Evolutionary conservation across 2,797 vertebrate species (phyloP), one percentile per base, ranked within the genome.

Genomic region (Mus spretus): DNA sequence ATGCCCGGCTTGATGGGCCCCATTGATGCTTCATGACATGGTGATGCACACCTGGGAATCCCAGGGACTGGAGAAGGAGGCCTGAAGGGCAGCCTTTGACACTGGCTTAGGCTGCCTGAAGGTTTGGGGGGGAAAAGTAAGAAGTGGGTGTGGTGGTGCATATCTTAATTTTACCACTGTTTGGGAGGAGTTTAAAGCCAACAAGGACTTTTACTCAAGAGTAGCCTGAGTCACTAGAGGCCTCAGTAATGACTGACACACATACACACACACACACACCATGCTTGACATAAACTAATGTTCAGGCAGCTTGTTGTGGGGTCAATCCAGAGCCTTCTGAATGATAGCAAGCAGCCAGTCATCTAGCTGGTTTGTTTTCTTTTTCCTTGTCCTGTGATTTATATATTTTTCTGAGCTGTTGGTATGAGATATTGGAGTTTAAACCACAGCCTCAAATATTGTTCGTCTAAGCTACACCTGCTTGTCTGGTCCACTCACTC

Each of bases 341-440:
- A 24, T 12, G 5, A 1, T 14, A 50, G n/a, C 37, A 34, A 17
- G 10, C 28, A 20, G 11, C 17, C 59, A 65, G 1, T 5, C 13
- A 37, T 24, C 57, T 31, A 47, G 40, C 12, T 10, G 37, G 61
- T 61, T 55, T 55, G 65, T 22, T 61, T 17, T 3, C 37, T 61
- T 75, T 55, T 79, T 97, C 95, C 96, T 88, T 94, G 87, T 98
- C 94, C 91, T 86, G 82, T 19, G 17, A 90, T 17, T 77, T 61
- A 4, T 28, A 17, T 4, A 5, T 24, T 37, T 86, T 61, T 63
- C 31, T 15, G 11, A 47, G 13, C 19, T 72, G 86, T 40, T 22
- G 61, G 59, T 65, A n/a, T n/a, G 5, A 77, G 47, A 24, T 14
- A 47, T 77, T 55, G 31, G 4, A 12, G 44, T 80, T 53, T 65